phyloP scores from a whole-genome alignment of 2,888 invertebrate species.

The Cotesia congregata region DNA sequence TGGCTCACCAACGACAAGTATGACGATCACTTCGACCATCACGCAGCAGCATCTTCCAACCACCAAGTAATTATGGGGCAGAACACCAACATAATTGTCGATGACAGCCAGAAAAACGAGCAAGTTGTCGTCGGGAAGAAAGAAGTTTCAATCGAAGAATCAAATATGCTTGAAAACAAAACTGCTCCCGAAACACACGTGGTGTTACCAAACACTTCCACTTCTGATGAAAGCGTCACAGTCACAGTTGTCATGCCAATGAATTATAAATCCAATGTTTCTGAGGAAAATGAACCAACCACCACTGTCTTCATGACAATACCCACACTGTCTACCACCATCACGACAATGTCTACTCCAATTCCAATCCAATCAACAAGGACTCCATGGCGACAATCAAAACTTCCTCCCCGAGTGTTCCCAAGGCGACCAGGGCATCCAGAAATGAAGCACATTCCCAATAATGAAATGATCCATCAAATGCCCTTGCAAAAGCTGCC shows the following conservation, averaged over 20 bases:
- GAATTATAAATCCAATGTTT: conserved; percentile 51
- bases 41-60: conserved; percentile 54
- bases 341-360: conserved; percentile 42
- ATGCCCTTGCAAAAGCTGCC: background rate
- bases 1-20: conserved; percentile 50
- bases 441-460: background rate
- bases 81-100: conserved; percentile 61
- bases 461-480: background rate
- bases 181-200: conserved; percentile 55
- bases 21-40: conserved; percentile 52
- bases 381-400: background rate
- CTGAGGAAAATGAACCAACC: conserved; percentile 16
- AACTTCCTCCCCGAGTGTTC: background rate
- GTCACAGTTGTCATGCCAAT: conserved; percentile 60
- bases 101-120: conserved; percentile 57
- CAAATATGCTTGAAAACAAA: background rate
- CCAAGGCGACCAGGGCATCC: background rate
- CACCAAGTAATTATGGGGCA: conserved; percentile 59
- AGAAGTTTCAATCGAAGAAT: conserved; percentile 38
- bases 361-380: conserved; percentile 60
- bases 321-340: background rate
- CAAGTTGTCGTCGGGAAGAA: conserved; percentile 60
- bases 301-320: conserved; percentile 14
- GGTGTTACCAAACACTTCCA: conserved; percentile 56
- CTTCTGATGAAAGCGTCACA: conserved; percentile 46